Base-by-base conservation (phyloP, 2,888 invertebrate species). In the Sphinx pinastri region DNA sequence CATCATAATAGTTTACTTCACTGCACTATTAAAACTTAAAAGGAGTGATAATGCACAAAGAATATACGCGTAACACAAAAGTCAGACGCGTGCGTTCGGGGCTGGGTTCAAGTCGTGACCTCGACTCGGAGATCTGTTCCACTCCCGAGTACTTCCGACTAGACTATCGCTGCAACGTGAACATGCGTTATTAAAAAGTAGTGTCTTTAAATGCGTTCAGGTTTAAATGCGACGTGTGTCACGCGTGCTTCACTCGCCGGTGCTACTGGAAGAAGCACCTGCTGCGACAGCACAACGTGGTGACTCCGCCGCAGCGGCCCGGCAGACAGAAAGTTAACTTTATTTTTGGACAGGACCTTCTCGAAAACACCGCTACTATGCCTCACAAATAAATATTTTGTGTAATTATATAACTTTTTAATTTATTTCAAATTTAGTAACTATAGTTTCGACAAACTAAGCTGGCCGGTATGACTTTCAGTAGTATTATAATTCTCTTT, bases 221-320 rank as follows among this genome's bases (percentile, higher is more conserved):
- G 10, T 87, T 82, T 69, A 82, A 84, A 67, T 92, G 92, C 68
- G 83, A 88, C 0, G 74, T 88, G 0, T 92, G 92, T 63, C 84
- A 86, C 45, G 77, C 88, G 0, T 79, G 80, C 0, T 92, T 88
- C 80, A 81, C 88, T 0, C 84, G 91, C 0, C 86, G 91, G 0
- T 88, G 87, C 58, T 86, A 91, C 68, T 91, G 89, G 89, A 89
- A 88, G 79, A 85, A 84, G 72, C 92, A 92, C 47, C 72, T 91
- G 0, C 78, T 81, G 10, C 77, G 84, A 0, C 85, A 88, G 60
- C 92, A 92, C 74, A 81, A 83, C 59, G 78, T 91, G 2, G 66
- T 74, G 0, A 76, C 88, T 0, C 90, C 91, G 0, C 79, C 79
- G 0, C 77, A 83, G 31, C 72, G 88, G 0, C 89, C 90, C 0